phyloP scores from a whole-genome alignment of 2,797 vertebrate species.

The Adrianichthys oophorus region DNA sequence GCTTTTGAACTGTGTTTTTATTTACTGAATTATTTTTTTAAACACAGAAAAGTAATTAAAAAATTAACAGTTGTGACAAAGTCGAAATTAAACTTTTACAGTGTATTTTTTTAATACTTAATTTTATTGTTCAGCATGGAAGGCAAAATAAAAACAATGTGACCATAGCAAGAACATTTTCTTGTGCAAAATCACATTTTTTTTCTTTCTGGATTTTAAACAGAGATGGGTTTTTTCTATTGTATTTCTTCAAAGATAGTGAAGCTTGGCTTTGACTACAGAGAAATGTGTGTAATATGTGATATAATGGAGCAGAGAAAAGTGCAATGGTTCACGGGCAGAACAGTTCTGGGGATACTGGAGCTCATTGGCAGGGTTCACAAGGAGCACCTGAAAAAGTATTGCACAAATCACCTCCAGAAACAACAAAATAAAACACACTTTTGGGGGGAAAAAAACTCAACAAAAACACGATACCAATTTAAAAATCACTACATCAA shows the following conservation, averaged over 20 bases:
- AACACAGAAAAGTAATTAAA: too few species aligned
- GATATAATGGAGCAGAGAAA: conserved; percentile 13
- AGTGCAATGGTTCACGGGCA: conserved; percentile 7
- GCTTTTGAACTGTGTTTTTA: too few species aligned
- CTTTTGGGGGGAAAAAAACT: not conserved
- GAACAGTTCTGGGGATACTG: conserved; percentile 20
- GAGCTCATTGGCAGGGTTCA: not conserved
- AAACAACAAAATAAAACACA: conserved; percentile 1
- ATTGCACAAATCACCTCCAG: conserved; percentile 7
- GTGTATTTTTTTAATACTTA: too few species aligned
- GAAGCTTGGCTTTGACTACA: not conserved
- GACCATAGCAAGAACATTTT: too few species aligned
- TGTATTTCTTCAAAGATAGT: not conserved
- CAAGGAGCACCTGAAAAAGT: not conserved
- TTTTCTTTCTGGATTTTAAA: not conserved
- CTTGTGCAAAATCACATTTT: not conserved
- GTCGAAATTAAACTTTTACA: too few species aligned
- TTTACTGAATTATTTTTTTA: too few species aligned
- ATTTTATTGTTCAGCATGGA: too few species aligned
- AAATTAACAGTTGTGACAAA: too few species aligned
- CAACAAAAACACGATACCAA: too few species aligned
- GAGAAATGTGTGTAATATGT: conserved; percentile 5
- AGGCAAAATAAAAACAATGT: too few species aligned
- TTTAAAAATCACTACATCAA: too few species aligned
- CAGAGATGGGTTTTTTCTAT: not conserved